Evolutionary conservation across 1,140 invertebrate species (phyloP), one percentile per base, ranked within the genome.

Genomic region (Phocides pigmalion): DNA sequence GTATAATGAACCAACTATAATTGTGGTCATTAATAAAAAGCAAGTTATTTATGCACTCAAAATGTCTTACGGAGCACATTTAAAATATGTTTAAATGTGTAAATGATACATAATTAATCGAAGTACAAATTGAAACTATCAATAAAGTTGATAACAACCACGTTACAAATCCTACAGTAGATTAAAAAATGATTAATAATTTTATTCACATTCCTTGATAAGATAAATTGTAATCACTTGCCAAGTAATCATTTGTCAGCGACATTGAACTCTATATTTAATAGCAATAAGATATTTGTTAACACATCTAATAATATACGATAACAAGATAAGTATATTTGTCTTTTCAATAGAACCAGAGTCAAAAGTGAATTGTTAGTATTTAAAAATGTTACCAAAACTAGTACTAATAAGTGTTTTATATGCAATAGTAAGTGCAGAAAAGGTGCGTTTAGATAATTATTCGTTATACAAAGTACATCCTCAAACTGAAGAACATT

Each of bases 371-470:
- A 14, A 14, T 4, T 2, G 50, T 46, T 44, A 56, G 16, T 42
- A 14, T 37, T 35, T 25, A 4, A 74, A 59, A 69, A 78, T 74
- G 72, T 65, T 68, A 19, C 12, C 61, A 1, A 68, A 63, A 71
- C 19, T 70, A 46, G 9, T 73, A 25, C 25, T 76, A 61, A 44
- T 81, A 25, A 50, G 62, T 72, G 25, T 74, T 70, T 19, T 66
- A 25, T 47, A 28, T 62, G 49, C 58, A 41, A 41, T 66, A 42
- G 14, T 58, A 19, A 66, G 19, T 58, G 51, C 65, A 47, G 74
- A 87, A 41, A 72, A 77, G 75, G 69, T 82, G 25, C 68, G 75
- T 28, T 88, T 86, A 71, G 79, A 88, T 63, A 74, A 86, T 51
- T 87, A 72, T 66, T 70, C 79, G 3, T 62, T 90, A 14, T 90